These are phyloP conservation scores for Toxostoma redivivum DNA, from an alignment of 2,113 vertebrate genomes.

Conservation along the genomic window DNA sequence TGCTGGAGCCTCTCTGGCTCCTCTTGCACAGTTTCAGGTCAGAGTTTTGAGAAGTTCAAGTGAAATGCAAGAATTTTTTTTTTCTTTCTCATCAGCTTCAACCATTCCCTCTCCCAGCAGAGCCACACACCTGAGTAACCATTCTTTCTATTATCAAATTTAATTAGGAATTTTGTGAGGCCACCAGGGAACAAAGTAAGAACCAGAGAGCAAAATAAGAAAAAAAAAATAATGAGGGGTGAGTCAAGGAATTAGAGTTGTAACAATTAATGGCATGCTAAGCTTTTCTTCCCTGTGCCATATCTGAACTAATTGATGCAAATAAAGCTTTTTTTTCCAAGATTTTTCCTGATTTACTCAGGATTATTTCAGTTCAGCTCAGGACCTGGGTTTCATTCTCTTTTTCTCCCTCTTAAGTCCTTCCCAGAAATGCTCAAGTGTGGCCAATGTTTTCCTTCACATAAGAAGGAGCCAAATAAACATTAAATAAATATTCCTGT, in stretches of 20 bases:
- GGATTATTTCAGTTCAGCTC: slow-evolving; percentile 17
- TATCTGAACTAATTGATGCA: background rate
- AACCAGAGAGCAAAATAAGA: background rate
- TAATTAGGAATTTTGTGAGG: slow-evolving; percentile 52
- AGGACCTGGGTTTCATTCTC: background rate
- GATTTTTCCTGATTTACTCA: background rate
- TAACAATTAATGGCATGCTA: background rate
- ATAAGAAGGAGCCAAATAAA: background rate
- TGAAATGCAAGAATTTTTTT: background rate
- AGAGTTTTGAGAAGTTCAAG: background rate
- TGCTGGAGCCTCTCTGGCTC: background rate
- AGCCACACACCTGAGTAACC: background rate
- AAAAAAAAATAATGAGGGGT: background rate
- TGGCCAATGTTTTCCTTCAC: background rate
- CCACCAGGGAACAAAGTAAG: background rate
- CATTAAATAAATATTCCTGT: background rate
- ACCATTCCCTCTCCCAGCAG: background rate
- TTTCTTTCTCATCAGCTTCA: background rate
- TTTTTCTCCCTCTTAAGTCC: background rate
- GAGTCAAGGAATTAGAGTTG: background rate
- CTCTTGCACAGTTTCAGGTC: no score
- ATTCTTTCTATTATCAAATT: slow-evolving; percentile 36
- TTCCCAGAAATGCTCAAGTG: background rate
- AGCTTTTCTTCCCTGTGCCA: background rate
- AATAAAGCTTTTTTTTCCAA: background rate